Base-by-base conservation (phyloP, 2,888 invertebrate genomes). In the Spilarctia lutea region DNA sequence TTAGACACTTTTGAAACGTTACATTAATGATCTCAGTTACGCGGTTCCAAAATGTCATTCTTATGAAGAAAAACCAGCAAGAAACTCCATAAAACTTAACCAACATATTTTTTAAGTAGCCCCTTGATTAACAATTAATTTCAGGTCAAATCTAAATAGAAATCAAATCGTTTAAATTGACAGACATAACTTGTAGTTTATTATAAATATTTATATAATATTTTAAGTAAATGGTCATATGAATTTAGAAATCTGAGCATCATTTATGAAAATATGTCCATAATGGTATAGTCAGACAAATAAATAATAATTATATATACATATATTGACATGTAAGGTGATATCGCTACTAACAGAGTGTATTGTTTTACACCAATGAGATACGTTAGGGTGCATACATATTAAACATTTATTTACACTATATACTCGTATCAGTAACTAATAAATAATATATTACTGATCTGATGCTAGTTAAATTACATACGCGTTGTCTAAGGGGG, bases 241-340 rank as follows among this genome's bases (percentile, higher is more conserved):
- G 30, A 77, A 65, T 8, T 39, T 60, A 60, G 30, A 63, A 74
- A 48, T 67, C 71, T 24, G 18, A n/a, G 16, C 33, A 35, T 67
- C 20, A 60, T 48, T 65, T 52, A 65, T 39, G 71, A 76, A 76
- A 73, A 78, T 68, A 3, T 65, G 72, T 73, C 71, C 60, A 74
- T 80, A 73, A 77, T 60, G 67, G 77, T 69, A 20, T 48, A 52
- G 56, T 66, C 78, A 84, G 84, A 84, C 84, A 71, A 72, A 83
- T 83, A 82, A 83, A 84, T 84, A 75, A 82, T 74, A 76, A 52
- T 20, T 65, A 56, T 75, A 45, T 70, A 76, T 30, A 24, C 63
- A 27, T 56, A 27, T 71, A 72, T 18, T 67, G 63, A 48, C 67
- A 65, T 56, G 52, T 71, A 75, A 45, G 48, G 33, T 56, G 68